phyloP scores from a whole-genome alignment of 2,888 invertebrate genomes.

The Seira ritae region DNA sequence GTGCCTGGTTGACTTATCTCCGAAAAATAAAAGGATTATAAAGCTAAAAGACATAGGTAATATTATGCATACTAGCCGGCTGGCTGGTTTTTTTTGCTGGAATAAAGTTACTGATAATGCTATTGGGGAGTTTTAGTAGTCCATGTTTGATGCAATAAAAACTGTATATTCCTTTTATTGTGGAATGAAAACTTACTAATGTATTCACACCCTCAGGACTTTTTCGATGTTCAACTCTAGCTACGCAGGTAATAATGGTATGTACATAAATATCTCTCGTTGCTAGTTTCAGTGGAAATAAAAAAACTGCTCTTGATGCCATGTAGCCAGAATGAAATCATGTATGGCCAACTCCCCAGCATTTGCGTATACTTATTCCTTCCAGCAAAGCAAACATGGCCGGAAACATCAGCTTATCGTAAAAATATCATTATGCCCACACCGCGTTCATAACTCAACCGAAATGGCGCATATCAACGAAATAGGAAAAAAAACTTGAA shows the following conservation, averaged over 20 bases:
- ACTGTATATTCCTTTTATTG: slow-evolving; percentile 18
- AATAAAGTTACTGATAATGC: neutral
- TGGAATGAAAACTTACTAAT: slow-evolving; percentile 49
- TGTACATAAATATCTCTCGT: too few species aligned
- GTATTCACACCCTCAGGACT: slow-evolving; percentile 57
- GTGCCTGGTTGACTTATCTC: neutral
- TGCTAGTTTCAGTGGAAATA: neutral
- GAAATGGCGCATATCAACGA: slow-evolving; percentile 23
- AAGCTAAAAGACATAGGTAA: too few species aligned
- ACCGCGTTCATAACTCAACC: slow-evolving; percentile 49
- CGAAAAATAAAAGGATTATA: slow-evolving; percentile 32
- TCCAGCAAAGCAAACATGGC: slow-evolving; percentile 57
- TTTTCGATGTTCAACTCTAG: slow-evolving; percentile 14
- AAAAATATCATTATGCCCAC: slow-evolving; percentile 57
- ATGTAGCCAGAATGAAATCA: neutral
- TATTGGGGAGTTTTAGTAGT: neutral
- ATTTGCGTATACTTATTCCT: slow-evolving; percentile 8
- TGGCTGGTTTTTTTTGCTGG: slow-evolving; percentile 11
- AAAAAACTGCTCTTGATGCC: slow-evolving; percentile 11
- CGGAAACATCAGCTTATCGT: slow-evolving; percentile 65
- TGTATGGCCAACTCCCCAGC: neutral
- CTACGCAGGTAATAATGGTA: too few species aligned
- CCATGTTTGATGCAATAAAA: slow-evolving; percentile 20
- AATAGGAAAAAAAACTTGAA: neutral
- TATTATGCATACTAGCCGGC: slow-evolving; percentile 29